Base-by-base conservation (phyloP, 2,797 vertebrate species). In the Syngnathus rostellatus region DNA sequence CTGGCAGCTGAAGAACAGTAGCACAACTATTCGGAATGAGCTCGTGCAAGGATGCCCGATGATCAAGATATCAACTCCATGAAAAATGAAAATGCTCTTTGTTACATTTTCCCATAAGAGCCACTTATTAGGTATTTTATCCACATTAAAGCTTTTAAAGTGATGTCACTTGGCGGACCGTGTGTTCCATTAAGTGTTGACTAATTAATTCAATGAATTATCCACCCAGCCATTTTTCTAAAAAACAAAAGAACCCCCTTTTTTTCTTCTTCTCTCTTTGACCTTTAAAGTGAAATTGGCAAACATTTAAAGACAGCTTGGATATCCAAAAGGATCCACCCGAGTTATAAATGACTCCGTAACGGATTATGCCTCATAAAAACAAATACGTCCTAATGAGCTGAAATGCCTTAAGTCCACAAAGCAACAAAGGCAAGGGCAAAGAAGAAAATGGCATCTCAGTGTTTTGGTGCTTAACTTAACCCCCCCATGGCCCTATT, bases 91-190 rank as follows among this genome's bases (percentile, higher is more conserved):
- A 59, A 5, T 17, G 8, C 6, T 67, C 46, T 62, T 65, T 45
- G 11, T 54, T 37, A 57, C 9, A 50, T 62, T 72, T 65, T 41
- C 10, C 25, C 82, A 89, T 90, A 83, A 89, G 76, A 72, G 70
- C 69, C 76, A 65, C 55, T 72, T 72, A 86, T 90, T 89, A 89
- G 89, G 83, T 85, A 87, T 88, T 90, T 88, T 85, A 90, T 88
- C 79, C 37, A 72, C 84, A 88, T 88, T 89, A 86, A 90, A 90
- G 83, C 82, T 81, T 83, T 85, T 87, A 88, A 85, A 88, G 87
- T 81, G 88, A 87, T 87, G 87, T 88, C 74, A 80, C 82, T 87
- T 80, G 77, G 75, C 90, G 85, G 76, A 72, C 77, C 65, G 84
- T 77, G 77, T 80, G 86, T 31, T 31, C 31, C 3, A 31, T 31